Percentiles rank a stretch among this genome's conserved stretches.
Conservation (phyloP, 2,888 invertebrate genomes). For the Polyommatus iphigenia region DNA sequence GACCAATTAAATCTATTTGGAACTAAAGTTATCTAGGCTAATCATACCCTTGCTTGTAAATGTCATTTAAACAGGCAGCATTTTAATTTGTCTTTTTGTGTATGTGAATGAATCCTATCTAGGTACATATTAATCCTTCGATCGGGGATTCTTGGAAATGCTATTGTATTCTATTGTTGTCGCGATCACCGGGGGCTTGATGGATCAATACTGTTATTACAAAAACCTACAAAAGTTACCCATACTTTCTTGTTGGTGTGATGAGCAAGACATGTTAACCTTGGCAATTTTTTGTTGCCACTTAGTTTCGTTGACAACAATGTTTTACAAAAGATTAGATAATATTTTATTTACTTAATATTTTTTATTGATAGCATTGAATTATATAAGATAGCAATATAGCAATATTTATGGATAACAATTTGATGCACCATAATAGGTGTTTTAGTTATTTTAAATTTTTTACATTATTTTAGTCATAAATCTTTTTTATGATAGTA, state of each 20-base stretch:
- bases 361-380: slow-evolving; percentile 13
- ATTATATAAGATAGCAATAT: neutral
- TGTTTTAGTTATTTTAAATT: neutral
- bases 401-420: neutral
- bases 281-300: neutral
- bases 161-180: too few relatives aligned
- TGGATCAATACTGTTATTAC: too few relatives aligned
- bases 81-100: too few relatives aligned
- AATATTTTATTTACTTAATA: neutral
- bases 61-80: too few relatives aligned
- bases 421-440: neutral
- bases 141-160: too few relatives aligned
- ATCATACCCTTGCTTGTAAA: too few relatives aligned
- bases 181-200: too few relatives aligned
- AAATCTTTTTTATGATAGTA: too few relatives aligned
- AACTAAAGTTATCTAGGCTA: too few relatives aligned
- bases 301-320: slow-evolving; percentile 17
- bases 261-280: neutral
- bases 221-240: neutral
- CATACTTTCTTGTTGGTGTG: neutral
- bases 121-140: too few relatives aligned
- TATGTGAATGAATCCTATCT: too few relatives aligned
- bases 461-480: neutral
- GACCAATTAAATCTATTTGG: too few relatives aligned
- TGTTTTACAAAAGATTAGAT: slow-evolving; percentile 24